Evolutionary conservation across 2,113 vertebrate species (phyloP).

Genomic region (Antechinus stuartii): DNA sequence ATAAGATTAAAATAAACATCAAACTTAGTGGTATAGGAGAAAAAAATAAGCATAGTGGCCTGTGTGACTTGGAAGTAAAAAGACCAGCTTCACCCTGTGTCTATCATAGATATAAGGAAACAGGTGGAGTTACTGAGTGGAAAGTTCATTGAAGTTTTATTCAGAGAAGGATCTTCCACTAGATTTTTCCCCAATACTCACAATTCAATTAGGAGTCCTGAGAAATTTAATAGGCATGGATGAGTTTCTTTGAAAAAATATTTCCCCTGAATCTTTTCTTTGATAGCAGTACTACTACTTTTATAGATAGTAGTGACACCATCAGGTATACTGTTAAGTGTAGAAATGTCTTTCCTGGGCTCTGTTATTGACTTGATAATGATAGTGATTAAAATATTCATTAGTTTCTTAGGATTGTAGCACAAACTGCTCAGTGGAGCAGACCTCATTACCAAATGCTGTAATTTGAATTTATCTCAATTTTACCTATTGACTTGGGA

Average conservation of each 20-base stretch:
- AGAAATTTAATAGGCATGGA: background rate
- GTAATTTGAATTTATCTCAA: slow-evolving; percentile 20
- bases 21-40: background rate
- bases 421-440: background rate
- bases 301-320: background rate
- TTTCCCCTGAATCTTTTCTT: background rate
- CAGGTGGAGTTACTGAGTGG: background rate
- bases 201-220: background rate
- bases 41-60: background rate
- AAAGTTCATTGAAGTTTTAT: background rate
- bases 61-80: background rate
- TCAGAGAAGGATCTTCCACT: background rate
- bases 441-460: background rate
- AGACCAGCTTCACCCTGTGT: background rate
- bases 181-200: background rate
- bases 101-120: background rate
- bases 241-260: background rate
- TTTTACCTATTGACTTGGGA: slow-evolving; percentile 36
- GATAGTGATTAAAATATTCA: background rate
- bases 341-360: slow-evolving; percentile 13
- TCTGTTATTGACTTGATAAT: slow-evolving; percentile 37
- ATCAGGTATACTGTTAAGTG: background rate
- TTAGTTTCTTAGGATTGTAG: slow-evolving; percentile 1
- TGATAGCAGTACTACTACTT: background rate
- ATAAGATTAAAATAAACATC: background rate